Percentiles rank a stretch among this genome's conserved stretches.
Conservation (phyloP, 2,113 vertebrate genomes). For the Cryptoleucopteryx plumbea region DNA sequence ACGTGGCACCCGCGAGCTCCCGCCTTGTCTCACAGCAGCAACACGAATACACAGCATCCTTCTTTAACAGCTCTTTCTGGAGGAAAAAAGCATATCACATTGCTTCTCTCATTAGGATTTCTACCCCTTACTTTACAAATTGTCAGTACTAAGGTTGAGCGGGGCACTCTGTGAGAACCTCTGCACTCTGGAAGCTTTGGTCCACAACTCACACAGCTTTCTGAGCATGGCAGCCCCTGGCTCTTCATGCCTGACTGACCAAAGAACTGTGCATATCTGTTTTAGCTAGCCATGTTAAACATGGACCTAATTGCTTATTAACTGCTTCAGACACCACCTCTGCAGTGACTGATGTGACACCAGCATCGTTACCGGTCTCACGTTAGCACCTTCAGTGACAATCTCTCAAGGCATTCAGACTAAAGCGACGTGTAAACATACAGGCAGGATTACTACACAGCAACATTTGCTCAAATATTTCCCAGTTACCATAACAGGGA, state of each 20-base stretch:
- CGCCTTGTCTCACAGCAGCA: neutral
- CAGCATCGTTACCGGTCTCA: neutral
- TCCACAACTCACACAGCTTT: neutral
- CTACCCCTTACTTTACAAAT: neutral
- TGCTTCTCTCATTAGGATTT: neutral
- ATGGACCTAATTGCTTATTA: conserved; percentile 25
- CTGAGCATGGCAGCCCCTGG: neutral
- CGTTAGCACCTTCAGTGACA: neutral
- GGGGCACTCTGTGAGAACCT: accelerated
- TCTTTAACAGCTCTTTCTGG: neutral
- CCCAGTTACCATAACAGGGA: neutral
- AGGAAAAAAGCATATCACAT: neutral
- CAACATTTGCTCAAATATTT: neutral
- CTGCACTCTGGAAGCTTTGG: neutral
- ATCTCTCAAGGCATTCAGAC: neutral
- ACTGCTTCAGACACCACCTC: neutral
- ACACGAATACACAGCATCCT: neutral
- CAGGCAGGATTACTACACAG: neutral
- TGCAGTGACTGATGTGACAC: neutral
- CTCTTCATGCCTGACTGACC: neutral
- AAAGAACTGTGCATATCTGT: neutral
- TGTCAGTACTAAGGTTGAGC: neutral
- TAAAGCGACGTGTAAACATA: neutral
- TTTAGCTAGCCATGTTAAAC: conserved; percentile 14
- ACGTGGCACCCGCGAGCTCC: neutral